These are phyloP conservation scores for Epistrophe grossulariae DNA, from an alignment of 2,888 invertebrate species.

Conservation along the genomic window DNA sequence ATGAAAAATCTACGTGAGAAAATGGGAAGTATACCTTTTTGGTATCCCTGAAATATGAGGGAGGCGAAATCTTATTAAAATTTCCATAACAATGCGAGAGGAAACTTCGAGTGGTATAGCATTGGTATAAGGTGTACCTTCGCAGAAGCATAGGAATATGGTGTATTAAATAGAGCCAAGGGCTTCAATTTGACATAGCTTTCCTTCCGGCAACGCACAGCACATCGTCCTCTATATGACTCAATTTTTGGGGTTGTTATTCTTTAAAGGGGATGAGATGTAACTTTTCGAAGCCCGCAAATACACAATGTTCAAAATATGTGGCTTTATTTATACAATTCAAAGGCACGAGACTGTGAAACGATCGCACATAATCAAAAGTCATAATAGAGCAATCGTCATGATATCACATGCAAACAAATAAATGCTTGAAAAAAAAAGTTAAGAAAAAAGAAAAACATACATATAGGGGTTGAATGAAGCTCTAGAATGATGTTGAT, in stretches of 20 bases:
- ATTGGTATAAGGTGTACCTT: neutral
- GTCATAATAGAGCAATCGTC: slow-evolving; percentile 72
- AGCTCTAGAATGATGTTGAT: neutral
- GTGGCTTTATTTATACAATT: slow-evolving; percentile 59
- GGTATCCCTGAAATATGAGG: slow-evolving; percentile 31
- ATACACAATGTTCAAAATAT: slow-evolving; percentile 18
- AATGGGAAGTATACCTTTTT: slow-evolving; percentile 35
- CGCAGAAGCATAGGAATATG: neutral
- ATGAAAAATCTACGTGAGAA: slow-evolving; percentile 75
- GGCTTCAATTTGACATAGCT: slow-evolving; percentile 35
- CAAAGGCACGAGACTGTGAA: slow-evolving; percentile 72
- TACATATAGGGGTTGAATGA: slow-evolving; percentile 20
- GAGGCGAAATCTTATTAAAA: slow-evolving; percentile 69
- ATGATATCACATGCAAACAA: slow-evolving; percentile 63
- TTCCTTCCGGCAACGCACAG: slow-evolving; percentile 44
- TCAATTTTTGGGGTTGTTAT: slow-evolving; percentile 50
- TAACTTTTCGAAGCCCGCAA: neutral
- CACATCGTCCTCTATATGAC: slow-evolving; percentile 30
- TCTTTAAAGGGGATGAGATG: slow-evolving; percentile 34
- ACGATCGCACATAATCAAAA: slow-evolving; percentile 72
- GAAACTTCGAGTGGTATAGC: slow-evolving; percentile 17
- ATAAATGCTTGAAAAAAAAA: slow-evolving; percentile 60
- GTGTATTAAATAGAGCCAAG: slow-evolving; percentile 1
- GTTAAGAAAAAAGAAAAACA: slow-evolving; percentile 43
- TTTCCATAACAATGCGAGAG: slow-evolving; percentile 59